Conservation (phyloP, 2,888 invertebrate species). For the Eupeodes luniger region DNA sequence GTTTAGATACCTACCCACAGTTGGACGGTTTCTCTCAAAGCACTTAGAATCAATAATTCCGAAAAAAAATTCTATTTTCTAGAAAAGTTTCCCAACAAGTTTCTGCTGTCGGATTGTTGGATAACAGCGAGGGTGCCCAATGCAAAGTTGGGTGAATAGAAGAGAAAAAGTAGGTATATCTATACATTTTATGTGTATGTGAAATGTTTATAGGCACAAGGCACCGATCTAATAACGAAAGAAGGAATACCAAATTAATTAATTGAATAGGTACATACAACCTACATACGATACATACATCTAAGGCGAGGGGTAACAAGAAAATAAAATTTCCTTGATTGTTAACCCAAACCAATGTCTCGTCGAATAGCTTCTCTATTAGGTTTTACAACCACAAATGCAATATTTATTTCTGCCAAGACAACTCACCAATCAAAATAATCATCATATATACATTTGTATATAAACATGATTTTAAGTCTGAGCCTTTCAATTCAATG, state of each 20-base stretch:
- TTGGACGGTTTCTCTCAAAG: slow-evolving; percentile 31
- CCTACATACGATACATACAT: too few relatives aligned
- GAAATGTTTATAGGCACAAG: background rate
- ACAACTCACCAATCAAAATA: slow-evolving; percentile 69
- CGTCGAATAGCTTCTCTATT: slow-evolving; percentile 12
- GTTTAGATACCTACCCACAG: too few relatives aligned
- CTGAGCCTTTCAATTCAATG: background rate
- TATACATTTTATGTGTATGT: slow-evolving; percentile 23
- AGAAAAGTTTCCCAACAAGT: slow-evolving; percentile 35
- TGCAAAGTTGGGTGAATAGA: background rate
- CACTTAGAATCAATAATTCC: slow-evolving; percentile 74
- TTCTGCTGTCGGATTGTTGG: background rate
- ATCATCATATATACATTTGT: slow-evolving; percentile 34
- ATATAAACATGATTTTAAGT: slow-evolving; percentile 47
- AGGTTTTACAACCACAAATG: slow-evolving; percentile 30
- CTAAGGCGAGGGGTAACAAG: slow-evolving; percentile 22
- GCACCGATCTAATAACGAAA: slow-evolving; percentile 1
- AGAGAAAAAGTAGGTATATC: slow-evolving; percentile 28
- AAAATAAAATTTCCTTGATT: slow-evolving; percentile 19
- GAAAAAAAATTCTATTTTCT: slow-evolving; percentile 62
- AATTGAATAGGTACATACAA: slow-evolving; percentile 52
- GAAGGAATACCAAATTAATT: slow-evolving; percentile 64
- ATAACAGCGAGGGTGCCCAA: background rate
- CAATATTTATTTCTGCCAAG: slow-evolving; percentile 42
- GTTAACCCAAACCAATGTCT: slow-evolving; percentile 18